A percentile compares a stretch with the other conserved stretches of the same genome.
Evolutionary conservation across 1,140 invertebrate species (phyloP).

Genomic region (Aphelinus atriplicis): DNA sequence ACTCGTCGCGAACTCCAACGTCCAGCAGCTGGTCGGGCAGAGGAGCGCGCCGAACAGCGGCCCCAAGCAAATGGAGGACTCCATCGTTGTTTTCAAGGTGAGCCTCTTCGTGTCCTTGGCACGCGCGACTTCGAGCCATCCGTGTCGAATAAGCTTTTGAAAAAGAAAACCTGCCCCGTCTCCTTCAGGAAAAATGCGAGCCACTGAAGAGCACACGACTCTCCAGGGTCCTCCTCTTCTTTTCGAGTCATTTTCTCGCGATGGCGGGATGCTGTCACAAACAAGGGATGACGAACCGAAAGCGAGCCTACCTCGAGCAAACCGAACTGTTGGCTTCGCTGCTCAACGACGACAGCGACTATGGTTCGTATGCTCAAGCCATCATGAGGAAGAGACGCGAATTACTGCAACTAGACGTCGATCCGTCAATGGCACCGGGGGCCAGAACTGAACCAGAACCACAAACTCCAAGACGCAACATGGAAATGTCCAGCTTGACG

Average conservation of each 20-base stretch:
- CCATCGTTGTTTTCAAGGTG: conserved; percentile 60
- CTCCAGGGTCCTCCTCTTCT: conserved; percentile 72
- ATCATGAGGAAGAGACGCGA: conserved; percentile 34
- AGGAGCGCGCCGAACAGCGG: no score
- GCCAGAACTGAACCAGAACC: background rate
- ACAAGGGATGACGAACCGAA: conserved; percentile 69
- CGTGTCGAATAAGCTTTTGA: no score
- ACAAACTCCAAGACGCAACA: conserved; percentile 52
- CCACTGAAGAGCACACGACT: conserved; percentile 58
- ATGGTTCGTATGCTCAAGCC: conserved; percentile 60
- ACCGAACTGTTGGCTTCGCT: conserved; percentile 73
- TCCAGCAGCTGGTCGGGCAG: background rate
- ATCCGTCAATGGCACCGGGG: no score
- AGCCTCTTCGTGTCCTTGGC: background rate
- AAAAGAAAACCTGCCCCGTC: background rate
- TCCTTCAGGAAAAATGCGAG: conserved; percentile 52
- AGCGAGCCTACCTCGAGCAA: conserved; percentile 75
- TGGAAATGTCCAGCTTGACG: conserved; percentile 27
- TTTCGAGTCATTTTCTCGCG: conserved; percentile 75
- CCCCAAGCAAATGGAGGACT: conserved; percentile 47
- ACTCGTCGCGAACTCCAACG: conserved; percentile 30
- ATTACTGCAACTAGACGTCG: conserved; percentile 12
- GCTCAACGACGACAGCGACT: conserved; percentile 68
- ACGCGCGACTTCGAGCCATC: no score
- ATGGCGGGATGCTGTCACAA: conserved; percentile 72